phyloP scores from a whole-genome alignment of 2,113 vertebrate species.

The Phaethornis superciliosus region DNA sequence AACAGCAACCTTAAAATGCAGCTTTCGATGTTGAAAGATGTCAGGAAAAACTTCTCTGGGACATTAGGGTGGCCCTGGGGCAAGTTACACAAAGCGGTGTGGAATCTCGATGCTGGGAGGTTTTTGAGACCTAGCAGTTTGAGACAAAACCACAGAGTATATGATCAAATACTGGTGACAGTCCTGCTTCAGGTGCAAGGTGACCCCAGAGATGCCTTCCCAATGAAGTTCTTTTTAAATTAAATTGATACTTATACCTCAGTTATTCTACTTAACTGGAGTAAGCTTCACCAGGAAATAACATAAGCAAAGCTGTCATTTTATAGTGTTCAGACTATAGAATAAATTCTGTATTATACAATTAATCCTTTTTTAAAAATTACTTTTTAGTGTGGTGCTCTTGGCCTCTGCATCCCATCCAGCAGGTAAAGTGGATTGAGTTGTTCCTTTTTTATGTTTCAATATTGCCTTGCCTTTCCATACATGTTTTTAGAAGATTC shows the following conservation, averaged over 20 bases:
- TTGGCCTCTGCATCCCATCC: slow-evolving; percentile 77
- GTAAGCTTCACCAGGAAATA: neutral
- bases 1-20: neutral
- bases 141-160: neutral
- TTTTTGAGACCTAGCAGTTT: neutral
- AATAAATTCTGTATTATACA: neutral
- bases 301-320: neutral
- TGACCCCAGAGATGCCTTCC: neutral
- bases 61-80: neutral
- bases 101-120: neutral
- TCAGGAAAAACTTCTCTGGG: neutral
- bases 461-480: neutral
- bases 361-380: neutral
- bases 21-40: neutral
- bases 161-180: neutral
- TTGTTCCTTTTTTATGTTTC: neutral
- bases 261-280: neutral
- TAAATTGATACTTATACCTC: neutral
- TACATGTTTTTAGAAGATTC: neutral
- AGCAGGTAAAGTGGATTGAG: slow-evolving; percentile 70
- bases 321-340: neutral
- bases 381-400: slow-evolving; percentile 68
- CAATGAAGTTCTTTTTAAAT: neutral
- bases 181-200: neutral
- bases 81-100: neutral